Evolutionary conservation across 2,113 vertebrate genomes (phyloP), one percentile per base, ranked within the genome.

Genomic region (Speoplatyrhinus poulsoni): DNA sequence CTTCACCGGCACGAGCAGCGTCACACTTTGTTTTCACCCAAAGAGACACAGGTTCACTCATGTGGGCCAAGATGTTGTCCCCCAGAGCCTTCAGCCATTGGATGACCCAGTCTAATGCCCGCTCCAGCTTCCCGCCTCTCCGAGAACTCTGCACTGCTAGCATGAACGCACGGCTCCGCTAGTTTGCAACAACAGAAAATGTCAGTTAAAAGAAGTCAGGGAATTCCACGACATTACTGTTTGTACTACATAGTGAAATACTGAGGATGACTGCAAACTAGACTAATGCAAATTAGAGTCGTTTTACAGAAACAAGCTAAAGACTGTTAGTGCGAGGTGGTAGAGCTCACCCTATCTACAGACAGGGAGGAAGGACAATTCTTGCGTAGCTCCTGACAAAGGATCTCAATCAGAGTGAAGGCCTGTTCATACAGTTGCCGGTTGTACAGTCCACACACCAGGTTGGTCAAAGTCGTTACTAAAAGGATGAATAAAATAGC

Each of bases 11-110:
- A n/a, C 78, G 92, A 0, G 82, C 87, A 0, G 94, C 93, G 0
- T 97, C 95, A 0, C 77, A 89, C 77, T 98, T 98, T 17, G 93
- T 89, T 65, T 93, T 92, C 60, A 92, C 94, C 96, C 96, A 98
- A 60, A 94, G 85, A 1, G 89, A 88, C 7, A 97, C 75, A 0
- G 96, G 95, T 67, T 96, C 94, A 0, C 79, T 52, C 87, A 96
- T 92, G 59, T 95, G 87, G 62, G 90, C 65, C 0, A 50, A 65
- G 13, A 91, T 17, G 0, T 65, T 78, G 66, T 81, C 73, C 1
- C 71, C 87, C 46, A 96, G 86, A 0, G 90, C 91, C 4, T 61
- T 78, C 82, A 98, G 85, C 96, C 96, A 98, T 66, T 79, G 75
- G 50, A 84, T 91, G 60, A 95, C 92, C 46, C 88, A 92, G 16